Evolutionary conservation across 2,888 invertebrate genomes (phyloP).

Genomic region (Heteropelma amictum): DNA sequence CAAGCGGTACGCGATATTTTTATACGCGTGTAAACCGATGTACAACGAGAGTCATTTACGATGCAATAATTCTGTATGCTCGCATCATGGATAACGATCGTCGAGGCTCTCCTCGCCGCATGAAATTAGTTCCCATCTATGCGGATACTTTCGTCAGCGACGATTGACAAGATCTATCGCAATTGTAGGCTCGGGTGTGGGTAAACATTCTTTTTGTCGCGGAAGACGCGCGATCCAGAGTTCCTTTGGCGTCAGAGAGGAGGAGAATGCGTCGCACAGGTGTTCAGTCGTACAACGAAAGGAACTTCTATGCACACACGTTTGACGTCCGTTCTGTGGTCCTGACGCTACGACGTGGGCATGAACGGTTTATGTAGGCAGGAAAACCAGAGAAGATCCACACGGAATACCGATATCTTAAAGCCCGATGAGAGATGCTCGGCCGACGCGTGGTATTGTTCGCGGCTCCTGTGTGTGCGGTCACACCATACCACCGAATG

Average conservation of each 20-base stretch:
- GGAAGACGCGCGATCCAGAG: too few species aligned
- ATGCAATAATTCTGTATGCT: too few species aligned
- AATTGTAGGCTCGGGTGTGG: too few species aligned
- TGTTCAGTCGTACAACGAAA: conserved; percentile 39
- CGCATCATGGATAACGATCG: too few species aligned
- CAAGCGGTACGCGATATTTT: too few species aligned
- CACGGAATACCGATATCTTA: conserved; percentile 53
- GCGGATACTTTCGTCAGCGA: too few species aligned
- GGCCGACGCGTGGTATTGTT: conserved; percentile 46
- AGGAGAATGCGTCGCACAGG: conserved; percentile 40
- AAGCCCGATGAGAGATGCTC: conserved; percentile 6
- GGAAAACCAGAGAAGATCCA: conserved; percentile 42
- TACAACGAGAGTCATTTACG: too few species aligned
- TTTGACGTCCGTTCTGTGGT: conserved; percentile 50
- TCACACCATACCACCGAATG: conserved; percentile 35
- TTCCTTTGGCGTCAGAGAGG: too few species aligned
- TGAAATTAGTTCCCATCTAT: too few species aligned
- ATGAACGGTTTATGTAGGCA: conserved; percentile 14
- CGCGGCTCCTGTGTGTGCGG: conserved; percentile 38
- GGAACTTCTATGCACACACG: conserved; percentile 50
- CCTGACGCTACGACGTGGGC: neutral
- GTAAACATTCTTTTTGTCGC: neutral
- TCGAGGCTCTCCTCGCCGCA: too few species aligned
- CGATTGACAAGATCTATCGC: too few species aligned
- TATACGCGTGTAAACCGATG: too few species aligned